Evolutionary conservation across 2,113 vertebrate species (phyloP).

Genomic region (Lucifuga dentata): DNA sequence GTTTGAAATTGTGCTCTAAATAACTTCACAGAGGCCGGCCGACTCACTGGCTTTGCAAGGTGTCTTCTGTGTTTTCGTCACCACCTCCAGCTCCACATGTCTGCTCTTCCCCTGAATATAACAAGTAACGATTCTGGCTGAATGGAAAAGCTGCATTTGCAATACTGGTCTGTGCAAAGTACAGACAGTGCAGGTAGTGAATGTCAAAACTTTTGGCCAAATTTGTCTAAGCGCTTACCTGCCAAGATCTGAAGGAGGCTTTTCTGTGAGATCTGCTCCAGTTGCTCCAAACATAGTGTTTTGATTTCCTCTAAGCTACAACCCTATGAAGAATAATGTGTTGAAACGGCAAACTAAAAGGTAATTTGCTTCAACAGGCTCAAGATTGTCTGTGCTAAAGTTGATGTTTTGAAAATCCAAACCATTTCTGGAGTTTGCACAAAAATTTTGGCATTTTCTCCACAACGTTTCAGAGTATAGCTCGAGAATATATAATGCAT

Average conservation of each 20-base stretch:
- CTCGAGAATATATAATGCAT: no score
- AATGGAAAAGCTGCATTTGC: neutral
- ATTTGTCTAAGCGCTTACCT: constrained; percentile 81
- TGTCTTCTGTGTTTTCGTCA: constrained; percentile 12
- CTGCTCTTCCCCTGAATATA: constrained; percentile 68
- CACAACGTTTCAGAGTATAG: no score
- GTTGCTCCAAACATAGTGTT: constrained; percentile 92
- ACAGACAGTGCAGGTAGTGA: neutral
- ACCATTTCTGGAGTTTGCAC: no score
- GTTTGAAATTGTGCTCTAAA: neutral
- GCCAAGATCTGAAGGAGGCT: constrained; percentile 92
- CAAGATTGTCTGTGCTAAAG: no score
- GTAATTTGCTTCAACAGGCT: no score
- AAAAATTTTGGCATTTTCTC: no score
- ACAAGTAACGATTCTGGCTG: neutral
- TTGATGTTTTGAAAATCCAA: no score
- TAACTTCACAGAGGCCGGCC: neutral
- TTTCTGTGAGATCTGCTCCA: constrained; percentile 90
- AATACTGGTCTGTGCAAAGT: neutral
- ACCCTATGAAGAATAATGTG: constrained; percentile 78
- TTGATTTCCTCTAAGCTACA: constrained; percentile 92
- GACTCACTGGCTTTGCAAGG: constrained; percentile 70
- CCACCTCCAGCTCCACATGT: constrained; percentile 30
- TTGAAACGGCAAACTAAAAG: constrained; percentile 10
- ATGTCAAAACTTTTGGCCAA: neutral